Percentiles rank a stretch among this genome's conserved stretches.
phyloP scores from a whole-genome alignment of 92 coral and sea anemone species.

The Bergia puertoricense region DNA sequence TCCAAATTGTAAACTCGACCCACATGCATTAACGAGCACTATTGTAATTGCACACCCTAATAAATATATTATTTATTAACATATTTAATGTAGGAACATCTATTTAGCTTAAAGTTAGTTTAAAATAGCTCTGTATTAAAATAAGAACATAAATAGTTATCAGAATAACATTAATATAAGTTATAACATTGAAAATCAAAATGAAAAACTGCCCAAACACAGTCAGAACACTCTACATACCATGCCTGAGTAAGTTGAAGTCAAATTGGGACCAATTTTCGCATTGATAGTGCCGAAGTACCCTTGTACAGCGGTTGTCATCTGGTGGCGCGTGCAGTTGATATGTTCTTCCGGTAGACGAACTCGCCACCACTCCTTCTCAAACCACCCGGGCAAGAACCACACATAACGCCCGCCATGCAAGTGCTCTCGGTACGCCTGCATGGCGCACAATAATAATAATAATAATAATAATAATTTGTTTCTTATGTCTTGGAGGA shows the following conservation, averaged over 20 bases:
- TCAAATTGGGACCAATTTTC: slow-evolving; percentile 46
- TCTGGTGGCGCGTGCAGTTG: slow-evolving; percentile 50
- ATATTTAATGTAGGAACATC: too few species aligned
- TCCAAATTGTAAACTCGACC: neutral
- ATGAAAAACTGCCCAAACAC: neutral
- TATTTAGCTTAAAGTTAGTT: too few species aligned
- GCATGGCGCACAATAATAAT: neutral
- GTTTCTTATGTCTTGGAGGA: too few species aligned
- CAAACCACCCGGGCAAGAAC: slow-evolving; percentile 64
- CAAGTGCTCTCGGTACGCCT: slow-evolving; percentile 57
- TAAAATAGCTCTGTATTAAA: too few species aligned
- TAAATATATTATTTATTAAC: too few species aligned
- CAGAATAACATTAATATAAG: too few species aligned
- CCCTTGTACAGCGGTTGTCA: slow-evolving; percentile 58
- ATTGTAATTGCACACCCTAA: too few species aligned
- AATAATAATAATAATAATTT: neutral
- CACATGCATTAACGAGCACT: too few species aligned
- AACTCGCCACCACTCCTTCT: slow-evolving; percentile 61
- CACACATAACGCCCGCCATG: slow-evolving; percentile 65
- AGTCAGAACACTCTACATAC: slow-evolving; percentile 10
- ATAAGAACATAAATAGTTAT: too few species aligned
- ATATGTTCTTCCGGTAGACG: slow-evolving; percentile 38
- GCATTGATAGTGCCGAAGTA: slow-evolving; percentile 45
- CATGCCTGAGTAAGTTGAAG: slow-evolving; percentile 46
- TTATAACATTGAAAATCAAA: too few species aligned